Evolutionary conservation across 2,888 invertebrate genomes (phyloP).

Genomic region (Belgica antarctica): DNA sequence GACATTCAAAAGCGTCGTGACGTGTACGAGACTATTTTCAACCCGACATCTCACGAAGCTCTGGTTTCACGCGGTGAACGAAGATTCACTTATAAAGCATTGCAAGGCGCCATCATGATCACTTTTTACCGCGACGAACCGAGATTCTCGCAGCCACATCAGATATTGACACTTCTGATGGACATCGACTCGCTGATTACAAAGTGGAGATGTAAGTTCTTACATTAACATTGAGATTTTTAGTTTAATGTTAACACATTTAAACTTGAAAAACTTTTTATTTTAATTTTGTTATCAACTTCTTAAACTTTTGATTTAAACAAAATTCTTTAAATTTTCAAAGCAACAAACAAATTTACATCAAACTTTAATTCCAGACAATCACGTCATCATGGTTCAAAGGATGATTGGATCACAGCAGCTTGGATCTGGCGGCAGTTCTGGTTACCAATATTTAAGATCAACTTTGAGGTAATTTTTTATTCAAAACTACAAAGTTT

Average conservation of each 20-base stretch:
- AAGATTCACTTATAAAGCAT: constrained; percentile 81
- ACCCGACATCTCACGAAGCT: constrained; percentile 77
- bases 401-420: constrained; percentile 97
- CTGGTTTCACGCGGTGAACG: constrained; percentile 72
- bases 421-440: constrained; percentile 95
- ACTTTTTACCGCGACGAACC: constrained; percentile 96
- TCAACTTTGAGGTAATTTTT: constrained; percentile 82
- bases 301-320: too few relatives aligned
- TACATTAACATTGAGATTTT: background rate
- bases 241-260: background rate
- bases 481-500: constrained; percentile 17
- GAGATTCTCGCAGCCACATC: constrained; percentile 96
- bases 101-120: constrained; percentile 98
- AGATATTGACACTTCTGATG: constrained; percentile 89
- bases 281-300: too few relatives aligned
- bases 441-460: constrained; percentile 95
- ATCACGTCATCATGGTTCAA: constrained; percentile 97
- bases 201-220: constrained; percentile 92
- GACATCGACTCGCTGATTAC: constrained; percentile 97
- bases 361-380: constrained; percentile 72
- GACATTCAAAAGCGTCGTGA: constrained; percentile 78
- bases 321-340: constrained; percentile 23
- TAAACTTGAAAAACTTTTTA: background rate
- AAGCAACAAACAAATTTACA: too few relatives aligned
- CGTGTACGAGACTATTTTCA: constrained; percentile 87